Percentiles rank a stretch among this genome's conserved stretches.
Conservation (phyloP, 2,888 invertebrate genomes). For the Athetis lepigone region DNA sequence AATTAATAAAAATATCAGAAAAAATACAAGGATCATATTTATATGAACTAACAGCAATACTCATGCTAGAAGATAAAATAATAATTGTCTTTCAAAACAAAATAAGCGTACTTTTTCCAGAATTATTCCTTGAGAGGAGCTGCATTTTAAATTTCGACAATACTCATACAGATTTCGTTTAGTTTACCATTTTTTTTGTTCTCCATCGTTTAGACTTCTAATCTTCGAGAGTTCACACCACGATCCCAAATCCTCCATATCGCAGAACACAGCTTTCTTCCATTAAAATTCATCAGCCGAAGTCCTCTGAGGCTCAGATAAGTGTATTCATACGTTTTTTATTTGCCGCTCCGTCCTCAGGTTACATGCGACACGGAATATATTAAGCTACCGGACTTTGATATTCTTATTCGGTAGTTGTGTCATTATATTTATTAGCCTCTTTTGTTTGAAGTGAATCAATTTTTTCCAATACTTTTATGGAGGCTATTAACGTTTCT, state of each 20-base stretch:
- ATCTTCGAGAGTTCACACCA: slow-evolving; percentile 31
- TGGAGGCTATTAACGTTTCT: slow-evolving; percentile 22
- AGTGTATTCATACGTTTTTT: slow-evolving; percentile 71
- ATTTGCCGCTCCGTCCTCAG: slow-evolving; percentile 68
- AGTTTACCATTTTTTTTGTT: not conserved
- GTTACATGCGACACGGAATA: slow-evolving; percentile 83
- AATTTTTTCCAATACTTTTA: slow-evolving; percentile 35
- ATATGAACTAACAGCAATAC: too few species aligned
- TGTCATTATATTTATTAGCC: slow-evolving; percentile 69
- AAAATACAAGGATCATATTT: too few species aligned
- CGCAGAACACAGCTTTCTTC: slow-evolving; percentile 58
- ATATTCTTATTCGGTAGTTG: slow-evolving; percentile 73
- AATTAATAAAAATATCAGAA: too few species aligned
- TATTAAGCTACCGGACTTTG: slow-evolving; percentile 88
- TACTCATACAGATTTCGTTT: not conserved
- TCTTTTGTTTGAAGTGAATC: slow-evolving; percentile 57
- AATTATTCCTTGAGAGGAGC: not conserved
- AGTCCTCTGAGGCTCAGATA: slow-evolving; percentile 66
- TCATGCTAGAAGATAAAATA: not conserved
- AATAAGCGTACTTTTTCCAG: not conserved
- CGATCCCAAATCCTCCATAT: slow-evolving; percentile 38
- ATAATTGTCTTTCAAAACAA: not conserved
- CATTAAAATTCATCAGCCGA: slow-evolving; percentile 60
- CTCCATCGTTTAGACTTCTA: slow-evolving; percentile 20
- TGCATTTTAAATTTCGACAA: slow-evolving; percentile 1